Evolutionary conservation across 2,888 invertebrate genomes (phyloP), one percentile per base, ranked within the genome.

Genomic region (Sminthurinus aureus): DNA sequence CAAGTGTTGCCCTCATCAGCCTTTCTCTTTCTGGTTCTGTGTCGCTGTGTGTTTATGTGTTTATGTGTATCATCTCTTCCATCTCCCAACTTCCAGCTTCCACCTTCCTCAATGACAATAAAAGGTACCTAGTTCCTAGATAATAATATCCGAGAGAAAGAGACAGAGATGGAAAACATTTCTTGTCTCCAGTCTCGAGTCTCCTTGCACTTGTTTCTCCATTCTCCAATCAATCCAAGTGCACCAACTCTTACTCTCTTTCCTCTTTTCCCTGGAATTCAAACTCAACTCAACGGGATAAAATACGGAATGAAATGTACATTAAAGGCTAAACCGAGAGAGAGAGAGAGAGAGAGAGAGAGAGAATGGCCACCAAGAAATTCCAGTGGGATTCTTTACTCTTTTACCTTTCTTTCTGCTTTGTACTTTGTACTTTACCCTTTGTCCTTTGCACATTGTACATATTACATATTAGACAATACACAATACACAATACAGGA

Each of bases 331-430:
- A 50, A 69, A 79, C 79, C 38, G 6, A 38, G 66, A 66, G 66
- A 18, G 20, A 66, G 20, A 66, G 58, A 58, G 58, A 66, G 22
- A 71, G 52, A 13, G 4, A 2, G 9, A 58, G 18, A 18, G 58
- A 58, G 4, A 58, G 58, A 58, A 3, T 11, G 9, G 15, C 58
- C 58, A 77, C n/a, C 51, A 24, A 76, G 24, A 20, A 77, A 58
- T 24, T 79, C 79, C 79, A 79, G 69, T 79, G 69, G 79, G 79
- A 79, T 79, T 79, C 69, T 50, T 9, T 38, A 12, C 22, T 66
- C 67, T 69, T 50, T 79, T 1, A 9, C 20, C 22, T 20, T 79
- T 51, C 50, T 50, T 67, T 67, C 26, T 12, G 3, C 76, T 52
- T 38, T 38, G 38, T 38, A 38, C 38, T 26, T 38, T n/a, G 24